These are phyloP conservation scores for Drosophila nigrodunni DNA, from an alignment of 1,140 invertebrate species.

Conservation along the genomic window DNA sequence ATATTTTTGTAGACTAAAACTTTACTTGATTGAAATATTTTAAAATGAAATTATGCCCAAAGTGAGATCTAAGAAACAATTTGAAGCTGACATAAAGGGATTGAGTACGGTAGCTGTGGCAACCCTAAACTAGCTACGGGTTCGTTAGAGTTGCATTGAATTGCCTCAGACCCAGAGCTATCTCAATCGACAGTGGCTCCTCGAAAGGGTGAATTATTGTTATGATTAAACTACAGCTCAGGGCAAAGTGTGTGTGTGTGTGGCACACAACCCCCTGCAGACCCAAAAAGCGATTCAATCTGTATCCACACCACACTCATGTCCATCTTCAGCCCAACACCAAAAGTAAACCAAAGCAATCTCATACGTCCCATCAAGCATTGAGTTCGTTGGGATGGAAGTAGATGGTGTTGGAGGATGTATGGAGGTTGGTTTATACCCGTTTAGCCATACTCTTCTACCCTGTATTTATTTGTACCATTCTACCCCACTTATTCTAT, in stretches of 20 bases:
- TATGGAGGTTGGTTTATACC: conserved; percentile 6
- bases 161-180: conserved; percentile 3
- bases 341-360: conserved; percentile 39
- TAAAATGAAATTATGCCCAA: neutral
- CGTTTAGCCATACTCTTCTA: conserved; percentile 11
- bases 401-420: neutral
- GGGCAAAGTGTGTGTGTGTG: conserved; percentile 5
- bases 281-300: conserved; percentile 33
- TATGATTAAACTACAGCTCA: conserved; percentile 64
- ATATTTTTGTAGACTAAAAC: too few relatives aligned
- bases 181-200: conserved; percentile 19
- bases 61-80: neutral
- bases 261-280: conserved; percentile 12
- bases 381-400: conserved; percentile 1
- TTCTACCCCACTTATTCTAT: conserved; percentile 71
- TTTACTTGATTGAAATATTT: neutral
- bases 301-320: conserved; percentile 18
- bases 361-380: conserved; percentile 37
- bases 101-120: neutral
- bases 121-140: neutral
- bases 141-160: conserved; percentile 3
- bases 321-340: conserved; percentile 31
- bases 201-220: conserved; percentile 78
- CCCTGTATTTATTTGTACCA: neutral
- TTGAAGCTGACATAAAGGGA: too few relatives aligned